Base-by-base conservation (phyloP, 2,797 vertebrate genomes). In the Sparus aurata region DNA sequence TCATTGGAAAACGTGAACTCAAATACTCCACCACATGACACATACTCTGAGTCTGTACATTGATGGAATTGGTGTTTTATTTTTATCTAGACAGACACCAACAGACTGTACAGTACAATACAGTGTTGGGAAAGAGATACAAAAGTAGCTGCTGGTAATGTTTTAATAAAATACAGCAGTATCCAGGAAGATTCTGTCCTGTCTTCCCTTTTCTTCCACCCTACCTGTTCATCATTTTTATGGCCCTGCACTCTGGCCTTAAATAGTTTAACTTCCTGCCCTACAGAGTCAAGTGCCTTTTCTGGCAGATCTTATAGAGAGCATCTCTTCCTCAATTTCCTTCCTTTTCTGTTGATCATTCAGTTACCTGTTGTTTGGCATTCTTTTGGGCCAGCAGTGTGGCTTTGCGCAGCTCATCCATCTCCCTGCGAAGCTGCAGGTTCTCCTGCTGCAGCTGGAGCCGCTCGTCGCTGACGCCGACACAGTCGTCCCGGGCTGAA, bases 381-480 rank as follows among this genome's bases (percentile, higher is more conserved):
- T 95, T 95, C 87, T 95, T 96, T 79, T 99, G 96, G 41, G 93
- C 93, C 10, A 97, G 94, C 30, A 86, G 27, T 7, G 92, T 92
- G 58, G 94, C 69, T 83, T 96, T 98, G 59, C 95, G 97, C 75
- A 97, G 91, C 57, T 94, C 92, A 4, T 97, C 97, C 71, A 95
- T 95, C 86, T 99, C 97, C 61, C 92, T 96, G 82, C 91, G 94
- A 34, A 98, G 83, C 70, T 96, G 95, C 82, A 97, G 93, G 89
- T 96, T 98, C 85, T 98, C 97, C 85, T 97, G 94, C 77, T 98
- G 97, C 79, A 99, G 95, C 78, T 95, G 95, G n/a, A 99, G 94
- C 46, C 97, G 94, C 80, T 99, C 96, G 67, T 99, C 98, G 47
- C 97, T 98, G 76, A 98, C 87, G 22, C 80, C 77, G 3, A 94